phyloP scores from a whole-genome alignment of 2,888 invertebrate species.

The Rhogogaster chlorosoma region DNA sequence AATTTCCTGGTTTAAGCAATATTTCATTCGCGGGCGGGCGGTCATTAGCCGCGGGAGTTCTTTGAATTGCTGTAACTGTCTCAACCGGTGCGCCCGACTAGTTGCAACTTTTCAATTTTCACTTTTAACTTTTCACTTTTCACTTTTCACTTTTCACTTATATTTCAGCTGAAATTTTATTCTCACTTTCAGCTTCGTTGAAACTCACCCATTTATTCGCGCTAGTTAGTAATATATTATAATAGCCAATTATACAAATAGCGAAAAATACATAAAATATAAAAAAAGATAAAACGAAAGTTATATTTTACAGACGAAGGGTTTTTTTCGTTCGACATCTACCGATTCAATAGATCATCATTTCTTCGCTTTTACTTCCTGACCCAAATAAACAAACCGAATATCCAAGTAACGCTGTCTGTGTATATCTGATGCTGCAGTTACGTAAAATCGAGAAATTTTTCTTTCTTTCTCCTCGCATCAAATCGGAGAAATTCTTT shows the following conservation, averaged over 20 bases:
- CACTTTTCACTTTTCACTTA: constrained; percentile 14
- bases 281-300: not conserved
- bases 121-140: constrained; percentile 17
- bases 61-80: constrained; percentile 1
- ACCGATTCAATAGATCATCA: not conserved
- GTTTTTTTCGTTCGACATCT: not conserved
- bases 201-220: not conserved
- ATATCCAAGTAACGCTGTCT: not conserved
- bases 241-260: not conserved
- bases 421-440: not conserved
- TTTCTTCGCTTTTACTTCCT: constrained; percentile 32
- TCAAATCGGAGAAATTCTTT: not conserved
- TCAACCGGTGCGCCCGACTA: not conserved
- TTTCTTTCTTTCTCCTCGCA: not conserved
- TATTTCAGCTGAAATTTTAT: too few relatives aligned
- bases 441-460: constrained; percentile 30
- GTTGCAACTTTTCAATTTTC: constrained; percentile 13
- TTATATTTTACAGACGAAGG: not conserved
- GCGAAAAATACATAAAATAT: not conserved
- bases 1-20: constrained; percentile 75
- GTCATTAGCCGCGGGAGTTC: constrained; percentile 64
- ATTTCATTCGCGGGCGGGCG: constrained; percentile 47
- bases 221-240: too few relatives aligned
- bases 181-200: not conserved
- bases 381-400: constrained; percentile 42